Base-by-base conservation (phyloP, 1,140 invertebrate genomes). In the Diabrotica virgifera region DNA sequence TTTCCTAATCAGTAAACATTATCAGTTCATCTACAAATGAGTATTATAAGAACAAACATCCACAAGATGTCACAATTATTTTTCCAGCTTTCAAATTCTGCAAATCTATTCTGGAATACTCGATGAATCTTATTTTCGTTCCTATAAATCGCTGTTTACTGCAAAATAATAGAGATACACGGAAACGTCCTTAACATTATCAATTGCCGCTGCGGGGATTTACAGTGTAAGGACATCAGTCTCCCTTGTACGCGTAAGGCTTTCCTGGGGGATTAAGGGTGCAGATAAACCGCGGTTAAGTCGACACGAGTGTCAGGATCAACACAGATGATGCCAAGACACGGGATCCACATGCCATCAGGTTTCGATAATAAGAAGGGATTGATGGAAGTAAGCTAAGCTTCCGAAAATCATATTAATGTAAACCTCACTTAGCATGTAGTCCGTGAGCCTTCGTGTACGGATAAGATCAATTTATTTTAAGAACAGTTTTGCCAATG, bases 301-400 rank as follows among this genome's bases (percentile, higher is more conserved):
- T 57, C 38, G 59, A 60, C 50, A 50, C 38, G 24, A 40, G 53
- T 51, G 53, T 57, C 62, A 36, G 52, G 38, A 64, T 57, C 36
- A 56, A 36, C 59, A 52, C 64, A 62, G 64, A 62, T 62, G 64
- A 61, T 59, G 64, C 54, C 59, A 50, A 24, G 36, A 62, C 54
- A 24, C 51, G 37, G 37, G 51, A 40, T 62, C 13, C 52, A 35
- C n/a, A 57, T 51, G 59, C 59, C 36, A 51, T 59, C 62, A 59
- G 56, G 59, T 60, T 55, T 65, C 36, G 55, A 57, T 57, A 57
- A 57, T 57, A 57, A 57, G 64, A 61, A 50, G 58, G 65, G 65
- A 67, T 67, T 67, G 65, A 67, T 67, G 61, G 62, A 59, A 67
- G 61, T 63, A 67, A 67, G 36, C 65, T 59, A 8, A 52, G 24